Evolutionary conservation across 2,113 vertebrate species (phyloP).

Genomic region (Scopus umbretta): DNA sequence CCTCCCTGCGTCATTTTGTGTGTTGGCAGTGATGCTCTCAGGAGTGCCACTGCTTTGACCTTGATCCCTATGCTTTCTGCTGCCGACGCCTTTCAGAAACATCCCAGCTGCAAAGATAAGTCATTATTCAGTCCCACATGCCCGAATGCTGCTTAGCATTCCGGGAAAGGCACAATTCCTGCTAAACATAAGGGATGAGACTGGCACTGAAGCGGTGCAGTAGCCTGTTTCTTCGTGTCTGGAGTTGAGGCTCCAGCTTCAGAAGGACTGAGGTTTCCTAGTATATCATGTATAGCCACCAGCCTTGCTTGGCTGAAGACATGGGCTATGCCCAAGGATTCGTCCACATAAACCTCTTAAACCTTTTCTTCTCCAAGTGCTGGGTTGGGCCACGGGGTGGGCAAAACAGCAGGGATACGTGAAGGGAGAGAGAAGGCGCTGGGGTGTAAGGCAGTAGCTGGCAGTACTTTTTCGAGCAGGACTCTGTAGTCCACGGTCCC

Average conservation of each 20-base stretch:
- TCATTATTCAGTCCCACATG: neutral
- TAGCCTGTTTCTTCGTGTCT: neutral
- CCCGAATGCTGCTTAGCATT: neutral
- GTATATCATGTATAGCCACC: rapidly evolving
- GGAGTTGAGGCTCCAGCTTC: neutral
- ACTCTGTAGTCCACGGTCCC: neutral
- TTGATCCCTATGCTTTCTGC: neutral
- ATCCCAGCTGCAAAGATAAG: neutral
- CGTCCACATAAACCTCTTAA: neutral
- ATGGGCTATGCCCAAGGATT: neutral
- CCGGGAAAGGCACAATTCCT: neutral
- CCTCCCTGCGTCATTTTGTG: neutral
- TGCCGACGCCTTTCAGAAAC: neutral
- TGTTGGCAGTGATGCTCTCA: neutral
- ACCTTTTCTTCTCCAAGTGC: neutral
- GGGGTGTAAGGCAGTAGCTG: neutral
- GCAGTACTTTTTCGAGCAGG: neutral
- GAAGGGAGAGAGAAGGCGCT: neutral
- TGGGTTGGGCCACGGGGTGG: neutral
- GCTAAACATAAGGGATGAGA: neutral
- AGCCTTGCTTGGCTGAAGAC: neutral
- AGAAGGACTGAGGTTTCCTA: neutral
- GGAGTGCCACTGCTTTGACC: neutral
- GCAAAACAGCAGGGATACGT: neutral
- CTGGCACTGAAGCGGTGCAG: neutral